Evolutionary conservation across 2,113 vertebrate species (phyloP), one percentile per base, ranked within the genome.

Genomic region (Acrocephalus kingi): DNA sequence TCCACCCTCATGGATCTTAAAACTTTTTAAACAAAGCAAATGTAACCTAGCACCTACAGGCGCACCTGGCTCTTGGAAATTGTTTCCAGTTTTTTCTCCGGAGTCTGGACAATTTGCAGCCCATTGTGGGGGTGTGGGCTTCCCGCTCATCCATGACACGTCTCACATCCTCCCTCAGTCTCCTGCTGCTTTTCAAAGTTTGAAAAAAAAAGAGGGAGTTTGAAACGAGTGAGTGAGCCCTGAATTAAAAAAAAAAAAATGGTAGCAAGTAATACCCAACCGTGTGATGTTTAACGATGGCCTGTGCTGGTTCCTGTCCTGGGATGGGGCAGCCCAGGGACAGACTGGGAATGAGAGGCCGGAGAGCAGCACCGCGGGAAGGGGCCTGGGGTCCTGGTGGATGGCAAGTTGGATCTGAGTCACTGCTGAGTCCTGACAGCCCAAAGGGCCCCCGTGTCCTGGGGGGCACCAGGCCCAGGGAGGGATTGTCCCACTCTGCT

Each of bases 111-210:
- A 46, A 15, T 20, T 16, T 14, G 45, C 23, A 35, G 35, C 16
- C 27, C n/a, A 0, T 41, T 4, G 2, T 9, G 69, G 19, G 35
- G 27, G 24, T 59, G 18, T 51, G 10, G 39, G 48, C 24, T 56
- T 91, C 84, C 37, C 55, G 84, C 25, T 41, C 1, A 7, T 19
- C 35, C 3, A 0, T 14, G 6, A 27, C 24, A 1, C 2, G 2
- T 30, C 78, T 54, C 48, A 13, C 45, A 6, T 79, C 92, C 74
- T 81, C 82, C 88, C 1, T 69, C 55, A 28, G 43, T 6, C 17
- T 78, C 61, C 54, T 30, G 39, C 84, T 64, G 74, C 75, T 75
- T 77, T 58, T 62, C n/a, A 14, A 23, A 13, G 4, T 35, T 35
- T 35, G 35, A 35, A 35, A 35, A 35, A 35, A 35, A 35, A 35